Base-by-base conservation (phyloP, 2,888 invertebrate species). In the Nemotelus pantherinus region DNA sequence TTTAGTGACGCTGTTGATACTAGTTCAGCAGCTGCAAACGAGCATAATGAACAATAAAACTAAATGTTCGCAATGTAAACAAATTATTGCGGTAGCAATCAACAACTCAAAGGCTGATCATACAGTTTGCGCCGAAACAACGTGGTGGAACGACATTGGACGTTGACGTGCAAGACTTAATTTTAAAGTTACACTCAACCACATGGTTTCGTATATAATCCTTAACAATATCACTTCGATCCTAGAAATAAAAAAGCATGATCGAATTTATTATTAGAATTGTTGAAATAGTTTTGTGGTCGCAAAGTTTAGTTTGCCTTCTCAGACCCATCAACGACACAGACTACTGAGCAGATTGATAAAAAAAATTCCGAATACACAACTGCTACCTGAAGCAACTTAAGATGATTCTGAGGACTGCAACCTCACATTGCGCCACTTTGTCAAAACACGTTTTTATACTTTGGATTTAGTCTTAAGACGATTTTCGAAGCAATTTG, bases 371-470 rank as follows among this genome's bases (percentile, higher is more conserved):
- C 25, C 25, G 25, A 25, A 0, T 25, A 25, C 25, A 25, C 25
- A 25, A 25, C 25, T 25, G 25, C 25, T 25, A 25, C 25, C 25
- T 25, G 25, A 25, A 25, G 25, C 25, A 25, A 25, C 25, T 25
- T 25, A 25, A 25, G 25, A 25, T 25, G 25, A 25, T 25, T 39
- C 63, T 63, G 5, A 57, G 45, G 60, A 74, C 47, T 74, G 39
- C 74, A 64, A 71, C 77, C 77, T 63, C 79, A 78, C 79, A 65
- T 57, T 47, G 57, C 64, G 76, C 72, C 77, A 72, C 75, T 76
- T 75, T 63, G 67, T 60, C n/a, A 53, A 84, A 86, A 86, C 87
- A 86, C 84, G 86, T 85, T 87, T 86, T 86, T 85, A 84, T 86
- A 86, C 86, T 87, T 87, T 86, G 85, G 77, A 77, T 77, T 77